Base-by-base conservation (phyloP, 2,113 vertebrate species). In the Ia io region DNA sequence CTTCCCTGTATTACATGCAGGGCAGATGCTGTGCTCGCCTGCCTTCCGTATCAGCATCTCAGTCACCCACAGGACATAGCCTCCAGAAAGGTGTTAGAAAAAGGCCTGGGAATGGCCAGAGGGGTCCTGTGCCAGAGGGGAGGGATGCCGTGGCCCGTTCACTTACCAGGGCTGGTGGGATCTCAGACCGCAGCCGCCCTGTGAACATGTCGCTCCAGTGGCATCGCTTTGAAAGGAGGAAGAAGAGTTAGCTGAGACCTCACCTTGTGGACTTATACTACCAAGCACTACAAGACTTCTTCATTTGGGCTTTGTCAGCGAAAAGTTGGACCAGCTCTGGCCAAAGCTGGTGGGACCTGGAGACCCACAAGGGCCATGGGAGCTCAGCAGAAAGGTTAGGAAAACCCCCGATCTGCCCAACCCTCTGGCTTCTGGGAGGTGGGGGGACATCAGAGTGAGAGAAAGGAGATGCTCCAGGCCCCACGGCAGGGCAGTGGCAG, bases 121-220 rank as follows among this genome's bases (percentile, higher is more conserved):
- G 53, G 74, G 40, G 3, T 18, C 17, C 79, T 23, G 28, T 0
- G 10, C 71, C 0, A 0, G 74, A 70, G 69, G 84, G 83, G 56
- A 28, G 22, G 93, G 67, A 17, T 2, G n/a, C 86, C 5, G 5
- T 30, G n/a, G 51, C 71, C 35, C 14, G 0, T 9, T 84, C n/a
- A 97, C 98, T 99, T 98, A 99, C 99, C 99, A 99, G 97, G 53
- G 99, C 99, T 9, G 99, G 98, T n/a, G 99, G 99, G 92, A 99
- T 99, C 98, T 99, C 99, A 13, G 99, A 98, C 56, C 99, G 99
- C 76, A 99, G 98, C 23, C 99, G 99, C 44, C 99, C 99, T 0
- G 99, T 99, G 97, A 99, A 99, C 99, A 99, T 99, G 97, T 99
- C 99, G 51, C 99, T 99, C 99, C 99, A 99, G 89, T 99, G 99